Evolutionary conservation across 2,113 vertebrate genomes (phyloP).

Genomic region (Lycaon pictus): DNA sequence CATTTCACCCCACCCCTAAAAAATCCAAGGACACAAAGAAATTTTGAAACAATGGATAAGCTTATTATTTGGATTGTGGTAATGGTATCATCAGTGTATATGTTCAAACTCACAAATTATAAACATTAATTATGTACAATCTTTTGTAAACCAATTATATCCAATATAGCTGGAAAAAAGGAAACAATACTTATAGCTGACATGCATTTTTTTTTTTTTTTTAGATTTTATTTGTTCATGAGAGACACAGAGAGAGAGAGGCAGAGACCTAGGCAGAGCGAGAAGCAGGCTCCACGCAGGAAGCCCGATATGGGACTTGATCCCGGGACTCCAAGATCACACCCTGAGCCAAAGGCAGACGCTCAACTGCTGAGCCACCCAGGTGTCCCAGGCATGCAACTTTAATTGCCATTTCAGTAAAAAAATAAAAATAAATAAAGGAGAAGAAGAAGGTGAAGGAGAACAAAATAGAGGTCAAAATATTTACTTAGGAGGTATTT

Average conservation of each 20-base stretch:
- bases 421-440: neutral
- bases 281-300: too few species aligned
- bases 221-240: too few species aligned
- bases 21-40: neutral
- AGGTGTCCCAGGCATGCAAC: neutral
- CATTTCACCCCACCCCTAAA: fast-evolving
- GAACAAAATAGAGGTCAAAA: neutral
- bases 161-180: neutral
- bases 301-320: too few species aligned
- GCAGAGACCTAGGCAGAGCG: too few species aligned
- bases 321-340: too few species aligned
- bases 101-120: neutral
- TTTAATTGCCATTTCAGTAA: neutral
- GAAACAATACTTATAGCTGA: neutral
- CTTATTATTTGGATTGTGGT: neutral
- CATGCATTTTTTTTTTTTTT: neutral
- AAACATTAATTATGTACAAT: neutral
- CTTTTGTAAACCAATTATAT: neutral
- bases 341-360: too few species aligned
- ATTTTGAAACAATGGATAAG: neutral
- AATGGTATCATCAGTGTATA: neutral
- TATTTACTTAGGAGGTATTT: neutral
- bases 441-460: neutral
- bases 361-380: too few species aligned
- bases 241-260: too few species aligned